Evolutionary conservation across 1,140 invertebrate genomes (phyloP), one percentile per base, ranked within the genome.

Genomic region (Drosophila cardini): DNA sequence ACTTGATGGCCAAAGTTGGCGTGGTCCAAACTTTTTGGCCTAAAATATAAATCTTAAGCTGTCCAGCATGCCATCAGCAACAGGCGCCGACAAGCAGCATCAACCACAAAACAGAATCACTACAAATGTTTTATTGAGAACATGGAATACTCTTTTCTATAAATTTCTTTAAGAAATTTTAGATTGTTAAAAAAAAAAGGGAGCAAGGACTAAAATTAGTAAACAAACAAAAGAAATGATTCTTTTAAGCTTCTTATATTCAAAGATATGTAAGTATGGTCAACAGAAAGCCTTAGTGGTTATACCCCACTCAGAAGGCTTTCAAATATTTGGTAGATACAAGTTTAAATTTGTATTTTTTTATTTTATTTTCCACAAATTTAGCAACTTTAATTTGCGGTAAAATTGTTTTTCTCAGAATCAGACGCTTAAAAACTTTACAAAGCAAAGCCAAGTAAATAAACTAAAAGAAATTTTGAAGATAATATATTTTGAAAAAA

Each of bases 11-110:
- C 81, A 70, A 76, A 71, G 62, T 69, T 84, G 62, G 40, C 50
- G 58, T 40, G 57, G 43, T 52, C 40, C 52, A 40, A 79, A 76
- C 61, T 71, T 36, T 26, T 48, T 52, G 42, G 45, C 40, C 48
- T 48, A 87, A 87, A 75, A 71, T 75, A 87, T 87, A 89, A 87
- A 87, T 87, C 83, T 87, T 68, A 45, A 53, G 65, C 75, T 76
- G 71, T 69, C 65, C 56, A 48, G 42, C 57, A 70, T 50, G 63
- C 52, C 72, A 73, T 89, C 84, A 87, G 84, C 79, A 89, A 87
- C 83, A 87, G 83, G 83, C 84, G 61, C 43, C 10, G 21, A 53
- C 13, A 34, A 32, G 16, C 36, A 46, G 43, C 18, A 72, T 48
- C 38, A 72, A 68, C 57, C 72, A 48, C 68, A 80, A 42, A 68